Percentiles rank a stretch among this genome's conserved stretches.
Evolutionary conservation across 2,113 vertebrate genomes (phyloP).

Genomic region (Psilopsiagon aymara): DNA sequence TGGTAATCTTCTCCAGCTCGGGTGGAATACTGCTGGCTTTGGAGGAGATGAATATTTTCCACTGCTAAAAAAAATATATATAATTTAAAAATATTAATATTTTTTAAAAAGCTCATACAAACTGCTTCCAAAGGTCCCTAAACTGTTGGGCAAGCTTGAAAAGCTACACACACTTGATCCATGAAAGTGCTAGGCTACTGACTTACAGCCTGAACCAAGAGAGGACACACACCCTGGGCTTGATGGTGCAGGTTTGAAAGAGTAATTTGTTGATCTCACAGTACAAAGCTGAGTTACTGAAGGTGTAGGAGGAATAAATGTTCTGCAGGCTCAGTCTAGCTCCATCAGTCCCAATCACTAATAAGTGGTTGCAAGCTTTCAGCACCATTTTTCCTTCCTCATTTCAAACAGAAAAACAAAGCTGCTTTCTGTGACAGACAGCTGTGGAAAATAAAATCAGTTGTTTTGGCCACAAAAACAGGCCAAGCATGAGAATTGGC

Average conservation of each 20-base stretch:
- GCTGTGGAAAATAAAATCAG: constrained; percentile 15
- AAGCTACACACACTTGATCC: not conserved
- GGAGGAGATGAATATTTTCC: not conserved
- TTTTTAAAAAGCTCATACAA: not conserved
- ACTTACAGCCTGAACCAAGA: not conserved
- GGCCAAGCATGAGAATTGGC: accelerated
- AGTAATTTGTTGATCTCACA: not conserved
- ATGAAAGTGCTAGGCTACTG: not conserved
- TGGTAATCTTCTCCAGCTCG: not conserved
- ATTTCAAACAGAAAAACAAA: constrained; percentile 30
- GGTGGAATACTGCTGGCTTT: not conserved
- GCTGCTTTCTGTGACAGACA: not conserved
- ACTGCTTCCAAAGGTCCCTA: not conserved
- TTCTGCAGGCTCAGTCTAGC: constrained; percentile 13
- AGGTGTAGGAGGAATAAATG: constrained; percentile 57
- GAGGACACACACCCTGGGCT: not conserved
- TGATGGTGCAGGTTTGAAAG: not conserved
- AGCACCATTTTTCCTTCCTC: not conserved
- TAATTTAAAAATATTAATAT: not conserved
- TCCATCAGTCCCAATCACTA: constrained; percentile 10
- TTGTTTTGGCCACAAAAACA: not conserved
- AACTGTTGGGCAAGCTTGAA: not conserved
- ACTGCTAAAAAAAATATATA: not conserved
- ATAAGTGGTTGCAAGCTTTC: not conserved
- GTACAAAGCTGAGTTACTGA: not conserved